These are phyloP conservation scores for Xestobium rufovillosum DNA, from an alignment of 2,888 invertebrate genomes.

Conservation along the genomic window DNA sequence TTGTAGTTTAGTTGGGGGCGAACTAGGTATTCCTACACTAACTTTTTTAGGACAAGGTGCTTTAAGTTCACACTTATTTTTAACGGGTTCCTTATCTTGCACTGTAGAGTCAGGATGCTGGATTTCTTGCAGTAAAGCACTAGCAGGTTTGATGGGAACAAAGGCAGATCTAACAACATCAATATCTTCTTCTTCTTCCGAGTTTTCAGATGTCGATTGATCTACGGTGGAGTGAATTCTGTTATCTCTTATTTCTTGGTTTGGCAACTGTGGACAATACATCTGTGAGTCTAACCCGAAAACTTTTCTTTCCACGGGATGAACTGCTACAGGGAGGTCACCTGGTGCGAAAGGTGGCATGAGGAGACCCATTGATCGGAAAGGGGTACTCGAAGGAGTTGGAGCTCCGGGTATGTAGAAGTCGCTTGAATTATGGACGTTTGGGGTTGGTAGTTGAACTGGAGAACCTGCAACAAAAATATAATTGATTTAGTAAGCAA, in stretches of 20 bases:
- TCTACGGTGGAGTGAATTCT: slow-evolving; percentile 58
- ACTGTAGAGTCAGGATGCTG: slow-evolving; percentile 56
- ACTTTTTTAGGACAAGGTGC: slow-evolving; percentile 52
- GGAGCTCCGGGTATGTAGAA: slow-evolving; percentile 27
- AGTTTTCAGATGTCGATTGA: slow-evolving; percentile 48
- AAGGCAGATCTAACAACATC: slow-evolving; percentile 72
- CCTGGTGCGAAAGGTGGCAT: slow-evolving; percentile 20
- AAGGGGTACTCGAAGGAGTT: slow-evolving; percentile 22
- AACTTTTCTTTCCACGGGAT: too few relatives aligned
- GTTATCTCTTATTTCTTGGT: slow-evolving; percentile 47
- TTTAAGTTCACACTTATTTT: slow-evolving; percentile 49
- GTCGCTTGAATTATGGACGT: slow-evolving; percentile 25
- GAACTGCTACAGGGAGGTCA: too few relatives aligned
- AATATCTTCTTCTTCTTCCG: slow-evolving; percentile 64
- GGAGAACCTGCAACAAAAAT: slow-evolving; percentile 42
- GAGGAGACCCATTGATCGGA: slow-evolving; percentile 22
- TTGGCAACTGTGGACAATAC: slow-evolving; percentile 45
- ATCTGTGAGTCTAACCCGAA: slow-evolving; percentile 52
- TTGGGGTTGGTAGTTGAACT: slow-evolving; percentile 36
- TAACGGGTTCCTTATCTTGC: slow-evolving; percentile 43
- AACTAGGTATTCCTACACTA: slow-evolving; percentile 36
- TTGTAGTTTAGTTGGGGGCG: slow-evolving; percentile 50
- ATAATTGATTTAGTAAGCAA: too few relatives aligned
- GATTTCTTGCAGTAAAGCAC: slow-evolving; percentile 47
- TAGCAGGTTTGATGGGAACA: slow-evolving; percentile 58